Base-by-base conservation (phyloP, 2,888 invertebrate genomes). In the Trypoxylon attenuatum region DNA sequence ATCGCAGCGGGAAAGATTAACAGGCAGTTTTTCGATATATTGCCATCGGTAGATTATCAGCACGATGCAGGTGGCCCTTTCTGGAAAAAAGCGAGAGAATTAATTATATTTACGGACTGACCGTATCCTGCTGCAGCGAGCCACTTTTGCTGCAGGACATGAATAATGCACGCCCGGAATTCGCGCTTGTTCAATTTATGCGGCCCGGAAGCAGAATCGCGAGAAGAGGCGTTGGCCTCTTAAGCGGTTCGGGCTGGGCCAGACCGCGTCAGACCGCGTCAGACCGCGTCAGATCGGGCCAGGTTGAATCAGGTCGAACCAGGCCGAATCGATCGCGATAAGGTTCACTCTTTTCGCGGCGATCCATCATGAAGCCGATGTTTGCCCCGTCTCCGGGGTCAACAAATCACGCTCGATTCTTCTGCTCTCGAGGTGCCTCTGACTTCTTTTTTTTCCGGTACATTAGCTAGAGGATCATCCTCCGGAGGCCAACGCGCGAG, bases 181-280 rank as follows among this genome's bases (percentile, higher is more conserved):
- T 74, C 73, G 69, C 73, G 76, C 66, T 71, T 71, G 75, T 71
- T 74, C 71, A 73, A 80, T 81, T 78, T 81, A 79, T 77, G 69
- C 72, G 64, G n/a, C n/a, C 39, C 52, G 71, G 66, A 68, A 61
- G 69, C 69, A n/a, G n/a, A n/a, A n/a, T n/a, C n/a, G n/a, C n/a
- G n/a, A n/a, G n/a, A n/a, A n/a, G n/a, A n/a, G n/a, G n/a, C n/a
- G n/a, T n/a, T n/a, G n/a, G n/a, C n/a, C n/a, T n/a, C n/a, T n/a
- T n/a, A n/a, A n/a, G n/a, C n/a, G n/a, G n/a, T n/a, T n/a, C n/a
- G 59, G 55, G 60, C 33, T 33, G n/a, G 33, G 10, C n/a, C 33
- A 33, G 33, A 53, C 57, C 51, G 22, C 29, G 42, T 10, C 51
- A 19, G 49, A 64, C 59, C 61, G 66, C 61, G 55, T 74, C 73